Conservation (phyloP, 2,888 invertebrate genomes). For the Platycheirus rosarum region DNA sequence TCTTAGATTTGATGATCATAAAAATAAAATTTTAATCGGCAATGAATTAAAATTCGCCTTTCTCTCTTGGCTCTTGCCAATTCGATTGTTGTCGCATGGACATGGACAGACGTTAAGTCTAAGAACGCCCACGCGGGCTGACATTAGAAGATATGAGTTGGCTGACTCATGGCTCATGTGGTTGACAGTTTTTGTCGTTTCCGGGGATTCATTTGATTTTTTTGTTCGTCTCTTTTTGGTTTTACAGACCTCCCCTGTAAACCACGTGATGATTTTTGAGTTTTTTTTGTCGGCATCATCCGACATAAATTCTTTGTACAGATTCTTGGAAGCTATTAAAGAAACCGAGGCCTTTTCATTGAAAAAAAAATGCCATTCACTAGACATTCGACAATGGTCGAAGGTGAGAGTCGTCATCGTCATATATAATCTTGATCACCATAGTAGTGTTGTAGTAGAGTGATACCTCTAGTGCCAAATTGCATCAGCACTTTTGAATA, state of each 20-base stretch:
- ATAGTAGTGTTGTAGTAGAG: constrained; percentile 11
- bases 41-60: constrained; percentile 20
- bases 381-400: constrained; percentile 12
- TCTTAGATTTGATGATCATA: constrained; percentile 21
- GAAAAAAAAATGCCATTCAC: constrained; percentile 47
- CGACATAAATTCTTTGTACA: constrained; percentile 4
- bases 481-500: constrained; percentile 66
- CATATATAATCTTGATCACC: background rate
- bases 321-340: constrained; percentile 31
- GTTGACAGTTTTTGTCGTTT: constrained; percentile 39
- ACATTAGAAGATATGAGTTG: background rate
- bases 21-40: constrained; percentile 11
- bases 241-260: background rate
- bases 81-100: background rate
- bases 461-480: constrained; percentile 49
- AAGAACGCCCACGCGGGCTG: constrained; percentile 48
- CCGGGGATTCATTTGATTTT: constrained; percentile 36
- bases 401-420: constrained; percentile 43
- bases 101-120: constrained; percentile 46
- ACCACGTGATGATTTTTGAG: constrained; percentile 8
- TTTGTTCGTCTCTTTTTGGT: constrained; percentile 18
- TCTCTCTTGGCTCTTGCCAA: constrained; percentile 52
- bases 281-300: constrained; percentile 6
- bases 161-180: constrained; percentile 34
- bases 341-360: constrained; percentile 55